Evolutionary conservation across 2,888 invertebrate genomes (phyloP).

Genomic region (Galeruca laticollis): DNA sequence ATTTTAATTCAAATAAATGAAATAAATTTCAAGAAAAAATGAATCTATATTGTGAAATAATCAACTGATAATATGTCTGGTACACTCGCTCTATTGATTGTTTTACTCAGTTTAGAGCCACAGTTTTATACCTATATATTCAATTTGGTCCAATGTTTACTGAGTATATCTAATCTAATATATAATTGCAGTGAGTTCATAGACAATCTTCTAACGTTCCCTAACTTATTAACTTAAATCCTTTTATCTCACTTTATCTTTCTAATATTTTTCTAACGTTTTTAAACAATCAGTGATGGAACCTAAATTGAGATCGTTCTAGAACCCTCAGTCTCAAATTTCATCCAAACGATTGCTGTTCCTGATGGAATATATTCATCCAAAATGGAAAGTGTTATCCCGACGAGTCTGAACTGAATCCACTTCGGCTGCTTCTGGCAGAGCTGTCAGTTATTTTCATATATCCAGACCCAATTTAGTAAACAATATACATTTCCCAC

Average conservation of each 20-base stretch:
- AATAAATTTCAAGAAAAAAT: not conserved
- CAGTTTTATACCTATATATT: not conserved
- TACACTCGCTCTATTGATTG: not conserved
- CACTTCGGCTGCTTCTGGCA: slow-evolving; percentile 25
- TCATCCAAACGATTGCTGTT: slow-evolving; percentile 24
- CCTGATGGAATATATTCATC: slow-evolving; percentile 29
- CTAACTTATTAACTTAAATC: not conserved
- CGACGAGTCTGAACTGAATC: slow-evolving; percentile 8
- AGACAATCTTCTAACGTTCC: too few relatives aligned
- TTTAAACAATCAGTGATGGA: slow-evolving; percentile 8
- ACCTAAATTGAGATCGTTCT: slow-evolving; percentile 11
- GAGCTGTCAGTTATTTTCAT: slow-evolving; percentile 35
- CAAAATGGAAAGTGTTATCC: slow-evolving; percentile 26
- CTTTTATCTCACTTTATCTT: not conserved
- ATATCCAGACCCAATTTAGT: slow-evolving; percentile 35
- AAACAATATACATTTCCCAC: slow-evolving; percentile 32
- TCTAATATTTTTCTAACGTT: slow-evolving; percentile 1
- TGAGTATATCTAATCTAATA: too few relatives aligned
- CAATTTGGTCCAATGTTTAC: too few relatives aligned
- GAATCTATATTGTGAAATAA: not conserved
- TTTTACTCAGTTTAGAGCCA: not conserved
- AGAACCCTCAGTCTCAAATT: slow-evolving; percentile 23
- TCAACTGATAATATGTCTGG: not conserved
- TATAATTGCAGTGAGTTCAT: too few relatives aligned
- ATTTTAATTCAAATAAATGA: slow-evolving; percentile 4